These are phyloP conservation scores for Pomatostomus ruficeps DNA, from an alignment of 2,113 vertebrate species.

Conservation along the genomic window DNA sequence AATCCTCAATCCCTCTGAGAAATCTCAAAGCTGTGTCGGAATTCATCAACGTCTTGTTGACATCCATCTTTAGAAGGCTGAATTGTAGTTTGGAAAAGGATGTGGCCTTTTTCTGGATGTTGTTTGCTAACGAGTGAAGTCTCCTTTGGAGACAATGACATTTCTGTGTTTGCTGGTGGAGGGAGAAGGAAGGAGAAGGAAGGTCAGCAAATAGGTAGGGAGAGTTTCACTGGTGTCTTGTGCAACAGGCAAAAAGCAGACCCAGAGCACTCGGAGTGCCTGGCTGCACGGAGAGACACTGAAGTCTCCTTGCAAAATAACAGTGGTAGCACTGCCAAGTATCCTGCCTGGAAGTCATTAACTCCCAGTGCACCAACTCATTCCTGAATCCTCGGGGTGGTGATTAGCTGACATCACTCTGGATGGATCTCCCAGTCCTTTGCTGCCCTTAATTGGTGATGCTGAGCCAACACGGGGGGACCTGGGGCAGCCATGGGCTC, in stretches of 20 bases:
- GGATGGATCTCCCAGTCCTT: neutral
- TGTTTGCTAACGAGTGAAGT: neutral
- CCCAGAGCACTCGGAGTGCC: neutral
- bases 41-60: constrained; percentile 25
- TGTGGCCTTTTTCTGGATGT: neutral
- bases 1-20: constrained; percentile 54
- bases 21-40: constrained; percentile 24
- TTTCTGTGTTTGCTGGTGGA: neutral
- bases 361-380: constrained; percentile 17
- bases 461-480: neutral
- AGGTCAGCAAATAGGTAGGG: constrained; percentile 42
- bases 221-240: neutral
- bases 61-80: constrained; percentile 20
- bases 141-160: constrained; percentile 23
- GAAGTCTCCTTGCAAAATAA: constrained; percentile 25
- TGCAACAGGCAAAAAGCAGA: constrained; percentile 14
- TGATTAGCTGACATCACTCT: constrained; percentile 41
- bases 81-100: neutral
- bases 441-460: neutral
- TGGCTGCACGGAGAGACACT: neutral
- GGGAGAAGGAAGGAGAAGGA: neutral
- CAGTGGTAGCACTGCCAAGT: constrained; percentile 23
- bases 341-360: constrained; percentile 54
- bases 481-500: neutral
- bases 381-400: neutral